Evolutionary conservation across 37 sponge, comb jelly and placozoan species (phyloP).

Genomic region (Agelas oroides): DNA sequence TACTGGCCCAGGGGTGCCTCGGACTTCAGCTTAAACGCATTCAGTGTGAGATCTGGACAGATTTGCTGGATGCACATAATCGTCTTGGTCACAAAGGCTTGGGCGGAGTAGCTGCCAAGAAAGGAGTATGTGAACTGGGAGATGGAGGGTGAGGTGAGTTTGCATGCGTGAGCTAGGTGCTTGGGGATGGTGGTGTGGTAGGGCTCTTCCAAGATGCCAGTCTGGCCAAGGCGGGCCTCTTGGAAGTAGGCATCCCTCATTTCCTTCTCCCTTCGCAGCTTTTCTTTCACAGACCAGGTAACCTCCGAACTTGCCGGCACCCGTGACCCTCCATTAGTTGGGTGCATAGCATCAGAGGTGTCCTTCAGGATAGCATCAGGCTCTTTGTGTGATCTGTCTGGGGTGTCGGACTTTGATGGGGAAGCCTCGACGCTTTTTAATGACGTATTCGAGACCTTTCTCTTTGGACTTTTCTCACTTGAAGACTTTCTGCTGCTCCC

Average conservation of each 20-base stretch:
- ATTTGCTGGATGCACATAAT: neutral
- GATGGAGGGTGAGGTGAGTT: conserved; percentile 24
- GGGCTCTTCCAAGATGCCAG: conserved; percentile 2
- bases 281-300: conserved; percentile 21
- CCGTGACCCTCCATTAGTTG: neutral
- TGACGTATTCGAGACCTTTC: neutral
- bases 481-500: conserved; percentile 1
- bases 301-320: neutral
- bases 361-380: neutral
- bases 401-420: neutral
- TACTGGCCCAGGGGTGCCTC: neutral
- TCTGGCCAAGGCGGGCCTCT: conserved; percentile 31
- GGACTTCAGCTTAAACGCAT: conserved; percentile 10
- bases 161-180: neutral
- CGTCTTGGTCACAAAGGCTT: conserved; percentile 19
- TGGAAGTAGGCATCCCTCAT: conserved; percentile 1
- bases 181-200: conserved; percentile 19
- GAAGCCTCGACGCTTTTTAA: neutral
- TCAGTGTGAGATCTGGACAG: conserved; percentile 19
- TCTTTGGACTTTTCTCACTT: neutral
- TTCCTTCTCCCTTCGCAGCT: conserved; percentile 8
- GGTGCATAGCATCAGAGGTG: neutral
- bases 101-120: conserved; percentile 16
- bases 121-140: conserved; percentile 6
- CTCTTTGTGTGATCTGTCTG: neutral